Base-by-base conservation (phyloP, 2,888 invertebrate genomes). In the Agriopis leucophaearia region DNA sequence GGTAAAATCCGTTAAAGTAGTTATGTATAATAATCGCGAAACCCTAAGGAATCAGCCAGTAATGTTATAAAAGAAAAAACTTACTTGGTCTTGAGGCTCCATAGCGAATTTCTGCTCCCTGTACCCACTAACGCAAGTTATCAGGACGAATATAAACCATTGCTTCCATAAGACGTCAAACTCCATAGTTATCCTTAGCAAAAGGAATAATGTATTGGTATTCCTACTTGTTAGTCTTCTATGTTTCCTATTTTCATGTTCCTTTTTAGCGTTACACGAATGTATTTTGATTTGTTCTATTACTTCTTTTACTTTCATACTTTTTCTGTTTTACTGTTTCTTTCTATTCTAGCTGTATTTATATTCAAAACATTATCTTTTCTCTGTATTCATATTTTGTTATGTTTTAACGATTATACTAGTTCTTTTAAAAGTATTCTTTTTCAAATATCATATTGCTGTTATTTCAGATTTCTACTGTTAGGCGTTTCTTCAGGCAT, bases 11-110 rank as follows among this genome's bases (percentile, higher is more conserved):
- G n/a, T n/a, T n/a, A n/a, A n/a, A n/a, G n/a, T n/a, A n/a, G n/a
- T n/a, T n/a, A n/a, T n/a, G n/a, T n/a, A n/a, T n/a, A n/a, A n/a
- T n/a, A n/a, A n/a, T n/a, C n/a, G n/a, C n/a, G n/a, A n/a, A n/a
- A n/a, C n/a, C n/a, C n/a, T n/a, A n/a, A n/a, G n/a, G n/a, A n/a
- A n/a, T n/a, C n/a, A n/a, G n/a, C n/a, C n/a, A n/a, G n/a, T n/a
- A n/a, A n/a, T n/a, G n/a, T n/a, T n/a, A 47, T 15, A 36, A 36
- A 4, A 6, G 36, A 6, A 8, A 10, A 38, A 9, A 75, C 86
- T 84, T 67, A 93, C 93, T 89, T 94, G 93, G 82, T 94, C 93
- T 69, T 93, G 92, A 0, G 93, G 93, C 52, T 94, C 93, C 18
- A 94, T 91, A 0, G 92, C 93, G 75, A 94, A 94, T 72, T 88